Evolutionary conservation across 2,113 vertebrate genomes (phyloP).

Genomic region (Chloroceryle aenea): DNA sequence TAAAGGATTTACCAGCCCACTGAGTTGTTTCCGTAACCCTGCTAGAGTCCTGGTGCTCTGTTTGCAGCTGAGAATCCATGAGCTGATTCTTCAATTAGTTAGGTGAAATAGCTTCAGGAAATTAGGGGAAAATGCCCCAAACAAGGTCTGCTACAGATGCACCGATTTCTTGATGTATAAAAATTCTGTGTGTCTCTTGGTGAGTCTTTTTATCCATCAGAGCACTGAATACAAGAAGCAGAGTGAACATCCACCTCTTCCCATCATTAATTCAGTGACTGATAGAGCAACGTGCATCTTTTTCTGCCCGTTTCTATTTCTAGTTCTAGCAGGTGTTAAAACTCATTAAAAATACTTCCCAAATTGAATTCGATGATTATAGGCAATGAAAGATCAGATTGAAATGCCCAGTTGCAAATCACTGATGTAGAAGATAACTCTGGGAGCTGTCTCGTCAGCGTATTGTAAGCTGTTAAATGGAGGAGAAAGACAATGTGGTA

Average conservation of each 20-base stretch:
- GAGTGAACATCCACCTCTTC: background rate
- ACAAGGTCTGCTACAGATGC: background rate
- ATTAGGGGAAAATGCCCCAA: background rate
- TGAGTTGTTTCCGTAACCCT: background rate
- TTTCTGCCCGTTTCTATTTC: background rate
- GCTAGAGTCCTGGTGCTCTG: background rate
- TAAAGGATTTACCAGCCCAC: background rate
- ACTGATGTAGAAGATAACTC: background rate
- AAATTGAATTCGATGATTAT: background rate
- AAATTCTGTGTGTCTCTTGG: background rate
- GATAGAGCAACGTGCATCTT: background rate
- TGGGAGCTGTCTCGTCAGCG: background rate
- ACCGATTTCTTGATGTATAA: background rate
- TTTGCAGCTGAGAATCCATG: background rate
- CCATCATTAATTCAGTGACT: background rate
- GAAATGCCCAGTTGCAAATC: background rate
- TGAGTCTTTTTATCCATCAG: background rate
- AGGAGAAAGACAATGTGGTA: background rate
- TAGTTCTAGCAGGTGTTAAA: background rate
- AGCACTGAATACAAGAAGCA: background rate
- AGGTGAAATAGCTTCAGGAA: background rate
- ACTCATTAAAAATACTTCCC: background rate
- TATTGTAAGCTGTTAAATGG: slow-evolving; percentile 12
- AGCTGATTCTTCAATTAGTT: background rate
- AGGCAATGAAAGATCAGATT: background rate